A percentile compares a stretch with the other conserved stretches of the same genome.
Conservation (phyloP, 1,140 invertebrate species). For the Chlorops oryzae region DNA sequence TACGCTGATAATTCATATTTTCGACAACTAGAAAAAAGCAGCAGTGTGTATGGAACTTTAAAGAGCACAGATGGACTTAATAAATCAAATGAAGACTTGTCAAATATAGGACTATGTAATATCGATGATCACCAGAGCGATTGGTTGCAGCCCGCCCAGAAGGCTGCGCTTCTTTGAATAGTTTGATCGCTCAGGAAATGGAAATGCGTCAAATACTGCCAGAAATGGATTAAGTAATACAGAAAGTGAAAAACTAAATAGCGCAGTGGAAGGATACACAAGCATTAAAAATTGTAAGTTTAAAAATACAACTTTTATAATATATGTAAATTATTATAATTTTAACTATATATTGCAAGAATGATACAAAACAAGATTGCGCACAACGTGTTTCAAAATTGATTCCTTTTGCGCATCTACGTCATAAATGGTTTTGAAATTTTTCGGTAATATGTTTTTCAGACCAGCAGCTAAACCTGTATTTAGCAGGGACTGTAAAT, state of each 20-base stretch:
- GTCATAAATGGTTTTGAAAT: too few relatives aligned
- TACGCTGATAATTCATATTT: slow-evolving; percentile 91
- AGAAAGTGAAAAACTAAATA: slow-evolving; percentile 32
- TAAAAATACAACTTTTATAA: too few relatives aligned
- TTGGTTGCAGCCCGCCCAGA: slow-evolving; percentile 52
- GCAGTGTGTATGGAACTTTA: slow-evolving; percentile 47
- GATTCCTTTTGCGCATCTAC: too few relatives aligned
- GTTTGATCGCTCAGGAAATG: slow-evolving; percentile 45
- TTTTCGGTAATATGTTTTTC: too few relatives aligned
- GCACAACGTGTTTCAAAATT: too few relatives aligned
- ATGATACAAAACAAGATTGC: too few relatives aligned
- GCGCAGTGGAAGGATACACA: slow-evolving; percentile 42
- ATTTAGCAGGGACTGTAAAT: too few relatives aligned
- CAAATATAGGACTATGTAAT: slow-evolving; percentile 27
- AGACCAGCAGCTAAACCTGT: too few relatives aligned
- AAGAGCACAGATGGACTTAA: slow-evolving; percentile 53
- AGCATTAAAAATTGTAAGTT: slow-evolving; percentile 48
- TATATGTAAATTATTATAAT: too few relatives aligned
- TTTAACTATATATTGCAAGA: too few relatives aligned
- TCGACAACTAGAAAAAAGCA: slow-evolving; percentile 64
- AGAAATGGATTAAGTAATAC: slow-evolving; percentile 27
- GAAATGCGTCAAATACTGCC: slow-evolving; percentile 58
- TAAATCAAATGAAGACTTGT: slow-evolving; percentile 42
- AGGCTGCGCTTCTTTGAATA: slow-evolving; percentile 55
- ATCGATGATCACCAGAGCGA: slow-evolving; percentile 43